A percentile compares a stretch with the other conserved stretches of the same genome.
Evolutionary conservation across 1,140 invertebrate genomes (phyloP).

Genomic region (Zaprionus lachaisei): DNA sequence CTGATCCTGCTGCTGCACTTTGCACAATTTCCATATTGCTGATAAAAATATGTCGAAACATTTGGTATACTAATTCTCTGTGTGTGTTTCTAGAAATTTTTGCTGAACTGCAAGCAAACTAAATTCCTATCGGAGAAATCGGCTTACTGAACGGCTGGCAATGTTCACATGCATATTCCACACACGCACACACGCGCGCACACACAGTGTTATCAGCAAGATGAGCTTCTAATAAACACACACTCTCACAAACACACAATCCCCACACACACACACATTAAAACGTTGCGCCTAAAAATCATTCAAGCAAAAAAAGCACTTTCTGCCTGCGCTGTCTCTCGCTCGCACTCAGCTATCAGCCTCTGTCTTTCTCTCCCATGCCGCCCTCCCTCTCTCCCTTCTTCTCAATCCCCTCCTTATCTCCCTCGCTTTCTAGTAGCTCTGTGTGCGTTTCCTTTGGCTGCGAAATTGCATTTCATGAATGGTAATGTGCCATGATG

Average conservation of each 20-base stretch:
- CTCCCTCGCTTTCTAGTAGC: neutral
- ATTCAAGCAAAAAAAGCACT: conserved; percentile 78
- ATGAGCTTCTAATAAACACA: conserved; percentile 67
- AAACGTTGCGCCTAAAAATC: conserved; percentile 74
- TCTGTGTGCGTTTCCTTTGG: conserved; percentile 65
- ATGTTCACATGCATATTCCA: conserved; percentile 55
- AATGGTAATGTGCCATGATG: conserved; percentile 80
- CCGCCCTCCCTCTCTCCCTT: conserved; percentile 17
- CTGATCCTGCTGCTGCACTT: neutral
- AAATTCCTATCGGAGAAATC: conserved; percentile 1
- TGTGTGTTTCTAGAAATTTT: neutral
- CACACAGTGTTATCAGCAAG: conserved; percentile 31
- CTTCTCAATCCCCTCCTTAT: neutral
- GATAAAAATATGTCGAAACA: neutral
- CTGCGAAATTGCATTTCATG: conserved; percentile 79
- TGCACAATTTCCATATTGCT: conserved; percentile 1
- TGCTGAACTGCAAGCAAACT: neutral
- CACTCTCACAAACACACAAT: conserved; percentile 34
- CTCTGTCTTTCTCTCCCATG: neutral
- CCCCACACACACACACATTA: conserved; percentile 55
- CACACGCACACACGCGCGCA: conserved; percentile 12
- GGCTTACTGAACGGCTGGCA: conserved; percentile 11
- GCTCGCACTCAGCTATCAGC: conserved; percentile 2
- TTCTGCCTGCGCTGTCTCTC: conserved; percentile 45
- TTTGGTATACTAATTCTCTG: conserved; percentile 1